Conservation (phyloP, 1,140 invertebrate species). For the Phenacoccus solenopsis region DNA sequence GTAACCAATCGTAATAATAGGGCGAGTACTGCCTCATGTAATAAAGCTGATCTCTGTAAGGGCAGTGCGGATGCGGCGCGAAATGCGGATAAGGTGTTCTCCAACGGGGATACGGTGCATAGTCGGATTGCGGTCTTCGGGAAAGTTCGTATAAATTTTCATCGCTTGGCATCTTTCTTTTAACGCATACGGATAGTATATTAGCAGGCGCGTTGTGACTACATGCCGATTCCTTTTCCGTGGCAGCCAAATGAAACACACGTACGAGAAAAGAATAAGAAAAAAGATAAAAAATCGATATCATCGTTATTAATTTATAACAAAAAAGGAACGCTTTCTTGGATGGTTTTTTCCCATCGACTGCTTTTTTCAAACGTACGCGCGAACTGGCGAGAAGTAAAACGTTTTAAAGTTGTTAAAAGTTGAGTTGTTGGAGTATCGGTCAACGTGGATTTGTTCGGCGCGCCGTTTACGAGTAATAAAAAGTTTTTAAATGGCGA, state of each 20-base stretch:
- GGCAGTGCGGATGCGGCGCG: neutral
- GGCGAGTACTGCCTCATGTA: conserved; percentile 51
- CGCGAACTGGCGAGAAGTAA: too few relatives aligned
- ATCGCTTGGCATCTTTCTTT: conserved; percentile 65
- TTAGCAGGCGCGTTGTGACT: conserved; percentile 47
- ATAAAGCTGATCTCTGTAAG: conserved; percentile 25
- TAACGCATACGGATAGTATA: conserved; percentile 70
- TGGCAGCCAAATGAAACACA: too few relatives aligned
- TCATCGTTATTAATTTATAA: too few relatives aligned
- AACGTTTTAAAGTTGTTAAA: too few relatives aligned
- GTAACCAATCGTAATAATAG: conserved; percentile 58
- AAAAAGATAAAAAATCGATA: neutral
- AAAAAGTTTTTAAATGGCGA: too few relatives aligned
- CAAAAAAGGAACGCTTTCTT: too few relatives aligned
- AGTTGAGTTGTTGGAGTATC: too few relatives aligned
- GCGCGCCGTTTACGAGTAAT: too few relatives aligned
- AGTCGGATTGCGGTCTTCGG: conserved; percentile 37
- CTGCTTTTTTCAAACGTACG: too few relatives aligned
- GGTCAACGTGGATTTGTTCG: too few relatives aligned
- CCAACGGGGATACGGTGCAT: conserved; percentile 57
- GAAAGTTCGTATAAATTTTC: conserved; percentile 60
- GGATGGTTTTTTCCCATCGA: too few relatives aligned
- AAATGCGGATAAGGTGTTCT: conserved; percentile 27
- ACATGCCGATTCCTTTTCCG: conserved; percentile 37
- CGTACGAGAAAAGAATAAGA: neutral